Evolutionary conservation across 2,888 invertebrate genomes (phyloP).

Genomic region (Arctia plantaginis): DNA sequence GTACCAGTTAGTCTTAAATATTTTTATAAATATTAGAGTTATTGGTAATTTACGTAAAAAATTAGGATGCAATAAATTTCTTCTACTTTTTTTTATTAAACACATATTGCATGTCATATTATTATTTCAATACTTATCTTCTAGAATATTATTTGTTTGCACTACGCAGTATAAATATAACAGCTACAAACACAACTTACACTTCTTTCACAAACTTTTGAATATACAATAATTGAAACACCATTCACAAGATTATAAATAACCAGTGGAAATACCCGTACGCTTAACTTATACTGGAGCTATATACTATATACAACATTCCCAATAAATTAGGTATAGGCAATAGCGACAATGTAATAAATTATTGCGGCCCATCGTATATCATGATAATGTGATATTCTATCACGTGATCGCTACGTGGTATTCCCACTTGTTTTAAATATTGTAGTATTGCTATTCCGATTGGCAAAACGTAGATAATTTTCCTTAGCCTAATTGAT

Average conservation of each 20-base stretch:
- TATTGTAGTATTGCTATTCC: neutral
- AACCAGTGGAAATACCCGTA: neutral
- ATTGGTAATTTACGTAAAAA: too few relatives aligned
- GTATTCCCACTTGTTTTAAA: neutral
- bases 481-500: neutral
- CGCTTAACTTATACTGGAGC: neutral
- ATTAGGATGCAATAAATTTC: too few relatives aligned
- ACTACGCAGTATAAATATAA: neutral
- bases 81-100: neutral
- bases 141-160: neutral
- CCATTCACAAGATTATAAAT: neutral
- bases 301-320: neutral
- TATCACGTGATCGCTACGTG: neutral
- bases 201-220: neutral
- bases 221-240: slow-evolving; percentile 1
- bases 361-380: neutral
- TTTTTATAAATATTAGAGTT: too few relatives aligned
- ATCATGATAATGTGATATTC: too few relatives aligned
- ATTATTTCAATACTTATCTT: neutral
- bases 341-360: neutral
- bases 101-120: neutral
- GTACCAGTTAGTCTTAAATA: too few relatives aligned
- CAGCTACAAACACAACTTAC: neutral
- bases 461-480: neutral
- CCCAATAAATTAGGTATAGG: neutral